Percentiles rank a stretch among this genome's conserved stretches.
Evolutionary conservation across 1,140 invertebrate genomes (phyloP).

Genomic region (Drosophila orena): DNA sequence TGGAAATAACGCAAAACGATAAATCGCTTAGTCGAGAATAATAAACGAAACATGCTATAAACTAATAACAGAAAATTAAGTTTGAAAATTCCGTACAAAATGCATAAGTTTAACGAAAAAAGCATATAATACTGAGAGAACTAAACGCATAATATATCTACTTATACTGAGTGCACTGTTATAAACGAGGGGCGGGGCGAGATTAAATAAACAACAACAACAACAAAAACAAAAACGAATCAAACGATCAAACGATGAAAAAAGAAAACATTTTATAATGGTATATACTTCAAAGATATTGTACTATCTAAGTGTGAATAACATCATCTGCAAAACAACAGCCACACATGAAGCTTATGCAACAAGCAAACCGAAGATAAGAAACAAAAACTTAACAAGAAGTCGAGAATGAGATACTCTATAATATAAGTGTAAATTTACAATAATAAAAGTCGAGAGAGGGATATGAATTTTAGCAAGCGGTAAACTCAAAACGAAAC

Average conservation of each 20-base stretch:
- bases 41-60: slow-evolving; percentile 56
- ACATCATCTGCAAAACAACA: slow-evolving; percentile 43
- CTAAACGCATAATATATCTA: slow-evolving; percentile 68
- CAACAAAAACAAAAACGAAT: slow-evolving; percentile 34
- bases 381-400: slow-evolving; percentile 11
- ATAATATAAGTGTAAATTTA: slow-evolving; percentile 65
- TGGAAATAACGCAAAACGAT: slow-evolving; percentile 39
- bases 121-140: slow-evolving; percentile 54
- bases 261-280: slow-evolving; percentile 43
- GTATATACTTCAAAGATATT: slow-evolving; percentile 50
- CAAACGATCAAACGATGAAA: slow-evolving; percentile 39
- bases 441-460: slow-evolving; percentile 50
- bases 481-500: slow-evolving; percentile 23
- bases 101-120: slow-evolving; percentile 66
- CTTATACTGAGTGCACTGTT: slow-evolving; percentile 84
- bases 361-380: slow-evolving; percentile 34
- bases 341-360: slow-evolving; percentile 68
- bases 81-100: slow-evolving; percentile 79
- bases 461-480: slow-evolving; percentile 46
- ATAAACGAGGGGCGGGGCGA: slow-evolving; percentile 83
- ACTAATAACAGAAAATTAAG: slow-evolving; percentile 80
- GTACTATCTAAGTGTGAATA: slow-evolving; percentile 43
- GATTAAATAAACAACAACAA: slow-evolving; percentile 67
- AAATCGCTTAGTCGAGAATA: slow-evolving; percentile 28
- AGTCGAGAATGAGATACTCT: slow-evolving; percentile 24